Base-by-base conservation (phyloP, 2,888 invertebrate genomes). In the Tenthredo mesomela region DNA sequence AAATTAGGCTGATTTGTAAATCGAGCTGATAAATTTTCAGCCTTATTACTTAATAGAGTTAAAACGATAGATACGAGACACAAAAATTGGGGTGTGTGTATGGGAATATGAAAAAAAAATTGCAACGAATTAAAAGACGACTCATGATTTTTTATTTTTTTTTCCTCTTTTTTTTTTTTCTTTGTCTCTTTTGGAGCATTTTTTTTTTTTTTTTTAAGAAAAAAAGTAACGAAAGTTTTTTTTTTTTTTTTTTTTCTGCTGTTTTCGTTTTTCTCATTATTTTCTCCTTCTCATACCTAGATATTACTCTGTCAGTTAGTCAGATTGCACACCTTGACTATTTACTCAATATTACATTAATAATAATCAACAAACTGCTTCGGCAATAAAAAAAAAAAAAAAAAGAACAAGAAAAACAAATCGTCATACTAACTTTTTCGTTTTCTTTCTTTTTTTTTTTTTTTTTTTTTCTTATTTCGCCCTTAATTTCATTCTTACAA, bases 61-160 rank as follows among this genome's bases (percentile, higher is more conserved):
- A 77, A 29, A 54, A 29, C 29, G 0, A 33, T 5, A 77, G 15
- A 25, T 5, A 15, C 2, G 50, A 50, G 29, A 77, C 12, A 40
- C 6, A 50, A 33, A 40, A 40, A 61, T 37, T 18, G 40, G 1
- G 40, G 67, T 67, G 65, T 67, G 18, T 29, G 9, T 4, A 29
- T 18, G 10, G 77, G 77, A 77, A 9, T 37, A 25, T 29, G 61
- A 71, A 21, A 82, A 80, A 82, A 85, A 85, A 50, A 61, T 58
- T 85, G 82, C 83, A 65, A 75, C 85, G 25, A 75, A 75, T 83
- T 83, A 85, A 88, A 87, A 88, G 80, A 87, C 87, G 86, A 88
- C 86, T 86, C 85, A 82, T 87, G 84, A 86, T 85, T 86, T 67
- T 83, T 83, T 85, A 86, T 85, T 87, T 67, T 83, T 83, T 85